A percentile compares a stretch with the other conserved stretches of the same genome.
phyloP scores from a whole-genome alignment of 2,888 invertebrate genomes.

The Parnassius apollo region DNA sequence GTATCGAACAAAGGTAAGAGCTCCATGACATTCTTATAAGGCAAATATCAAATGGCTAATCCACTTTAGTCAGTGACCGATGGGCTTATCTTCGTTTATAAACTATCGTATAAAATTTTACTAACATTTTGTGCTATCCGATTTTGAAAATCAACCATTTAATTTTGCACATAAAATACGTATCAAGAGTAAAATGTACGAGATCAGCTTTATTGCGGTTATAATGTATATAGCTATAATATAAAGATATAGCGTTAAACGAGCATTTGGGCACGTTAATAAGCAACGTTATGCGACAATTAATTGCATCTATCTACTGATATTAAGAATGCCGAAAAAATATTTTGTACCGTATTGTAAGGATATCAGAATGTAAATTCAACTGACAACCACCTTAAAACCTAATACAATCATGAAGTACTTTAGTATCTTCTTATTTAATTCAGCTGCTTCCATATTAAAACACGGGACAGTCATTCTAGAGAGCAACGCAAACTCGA shows the following conservation, averaged over 20 bases:
- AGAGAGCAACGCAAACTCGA: constrained; percentile 73
- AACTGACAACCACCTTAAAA: constrained; percentile 35
- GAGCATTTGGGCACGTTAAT: constrained; percentile 23
- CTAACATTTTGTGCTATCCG: neutral
- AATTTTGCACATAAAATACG: constrained; percentile 32
- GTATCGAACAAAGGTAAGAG: neutral
- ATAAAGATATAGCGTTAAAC: constrained; percentile 21
- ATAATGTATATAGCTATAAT: constrained; percentile 18
- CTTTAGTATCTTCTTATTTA: constrained; percentile 58
- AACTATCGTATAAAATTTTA: neutral
- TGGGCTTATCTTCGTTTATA: constrained; percentile 1
- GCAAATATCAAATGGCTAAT: neutral
- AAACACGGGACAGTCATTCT: constrained; percentile 70
- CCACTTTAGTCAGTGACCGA: neutral
- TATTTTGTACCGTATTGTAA: constrained; percentile 30
- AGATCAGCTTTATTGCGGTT: constrained; percentile 45
- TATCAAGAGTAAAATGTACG: constrained; percentile 56
- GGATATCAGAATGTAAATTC: constrained; percentile 35
- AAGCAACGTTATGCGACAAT: constrained; percentile 25
- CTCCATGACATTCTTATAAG: neutral
- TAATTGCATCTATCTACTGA: constrained; percentile 24
- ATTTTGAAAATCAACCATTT: constrained; percentile 33
- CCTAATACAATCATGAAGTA: constrained; percentile 46
- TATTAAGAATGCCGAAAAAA: constrained; percentile 1
- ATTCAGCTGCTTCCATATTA: constrained; percentile 71